These are phyloP conservation scores for Propithecus perrieri DNA, from an alignment of 2,797 vertebrate genomes.

Conservation along the genomic window DNA sequence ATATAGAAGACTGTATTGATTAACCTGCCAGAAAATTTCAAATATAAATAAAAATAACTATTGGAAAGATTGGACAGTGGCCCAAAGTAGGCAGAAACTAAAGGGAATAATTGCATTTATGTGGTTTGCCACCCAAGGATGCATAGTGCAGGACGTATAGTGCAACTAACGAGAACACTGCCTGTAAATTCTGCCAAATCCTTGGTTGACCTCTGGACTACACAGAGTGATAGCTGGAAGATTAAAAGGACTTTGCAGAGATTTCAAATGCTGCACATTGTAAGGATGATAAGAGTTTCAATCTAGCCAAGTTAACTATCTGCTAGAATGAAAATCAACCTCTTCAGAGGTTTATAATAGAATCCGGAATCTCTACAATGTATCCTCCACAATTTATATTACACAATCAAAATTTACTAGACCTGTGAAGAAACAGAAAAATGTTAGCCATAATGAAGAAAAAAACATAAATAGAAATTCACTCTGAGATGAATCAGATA, in stretches of 20 bases:
- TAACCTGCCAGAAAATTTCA: neutral
- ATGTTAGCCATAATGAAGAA: neutral
- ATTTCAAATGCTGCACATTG: neutral
- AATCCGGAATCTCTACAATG: neutral
- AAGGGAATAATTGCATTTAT: neutral
- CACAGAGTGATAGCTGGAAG: neutral
- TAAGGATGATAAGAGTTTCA: neutral
- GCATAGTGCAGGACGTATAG: fast-evolving
- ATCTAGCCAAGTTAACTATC: neutral
- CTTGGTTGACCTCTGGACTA: neutral
- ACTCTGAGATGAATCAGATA: neutral
- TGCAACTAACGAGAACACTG: neutral
- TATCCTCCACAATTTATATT: neutral
- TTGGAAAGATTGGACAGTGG: neutral
- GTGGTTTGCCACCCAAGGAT: neutral
- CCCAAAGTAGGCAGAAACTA: neutral
- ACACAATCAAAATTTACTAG: neutral
- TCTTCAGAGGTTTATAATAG: neutral
- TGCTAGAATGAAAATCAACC: neutral
- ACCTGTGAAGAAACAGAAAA: neutral
- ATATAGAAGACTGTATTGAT: neutral
- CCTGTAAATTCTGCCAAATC: neutral
- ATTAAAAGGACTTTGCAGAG: neutral
- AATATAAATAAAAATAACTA: neutral
- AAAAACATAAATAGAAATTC: neutral